Evolutionary conservation across 2,113 vertebrate genomes (phyloP), one percentile per base, ranked within the genome.

Genomic region (Eleginops maclovinus): DNA sequence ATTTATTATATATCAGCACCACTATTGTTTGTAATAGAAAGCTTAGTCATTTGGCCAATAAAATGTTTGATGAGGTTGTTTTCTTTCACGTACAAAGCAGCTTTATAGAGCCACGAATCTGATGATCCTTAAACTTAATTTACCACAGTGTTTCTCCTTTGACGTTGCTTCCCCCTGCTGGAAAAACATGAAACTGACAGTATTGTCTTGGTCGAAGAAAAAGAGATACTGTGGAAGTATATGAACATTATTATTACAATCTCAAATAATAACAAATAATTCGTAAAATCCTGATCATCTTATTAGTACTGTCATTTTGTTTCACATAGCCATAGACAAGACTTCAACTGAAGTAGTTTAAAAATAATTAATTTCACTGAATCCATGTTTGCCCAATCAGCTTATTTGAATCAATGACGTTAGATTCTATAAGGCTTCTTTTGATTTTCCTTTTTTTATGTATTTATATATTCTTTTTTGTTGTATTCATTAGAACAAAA

Each of bases 141-240:
- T 55, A 67, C n/a, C 0, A 11, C 4, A 40, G 22, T 0, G 3
- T 9, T 53, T 31, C 60, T 4, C 9, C 15, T 65, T 51, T 9
- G 9, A 3, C 62, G 8, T 7, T 54, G n/a, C 3, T 54, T 2
- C 81, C 74, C 68, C 15, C 88, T 87, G 66, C 41, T 71, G 90
- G 65, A 0, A 9, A 40, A 10, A 28, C 1, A 40, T 44, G 8
- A 53, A 22, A 7, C 21, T 12, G 43, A 36, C 19, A 60, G 53
- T 26, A 26, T 7, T 12, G 17, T 6, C 9, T 40, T 55, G 1
- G 4, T 55, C 12, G 36, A n/a, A 47, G 14, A 46, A 21, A 22
- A 43, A 6, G 31, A 36, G 31, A 7, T 36, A 36, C 31, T 36
- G 31, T 36, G 31, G 5, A 36, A 36, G 7, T 36, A 36, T 36